A percentile compares a stretch with the other conserved stretches of the same genome.
These are phyloP conservation scores for Strix uralensis DNA, from an alignment of 2,113 vertebrate genomes.

Conservation along the genomic window DNA sequence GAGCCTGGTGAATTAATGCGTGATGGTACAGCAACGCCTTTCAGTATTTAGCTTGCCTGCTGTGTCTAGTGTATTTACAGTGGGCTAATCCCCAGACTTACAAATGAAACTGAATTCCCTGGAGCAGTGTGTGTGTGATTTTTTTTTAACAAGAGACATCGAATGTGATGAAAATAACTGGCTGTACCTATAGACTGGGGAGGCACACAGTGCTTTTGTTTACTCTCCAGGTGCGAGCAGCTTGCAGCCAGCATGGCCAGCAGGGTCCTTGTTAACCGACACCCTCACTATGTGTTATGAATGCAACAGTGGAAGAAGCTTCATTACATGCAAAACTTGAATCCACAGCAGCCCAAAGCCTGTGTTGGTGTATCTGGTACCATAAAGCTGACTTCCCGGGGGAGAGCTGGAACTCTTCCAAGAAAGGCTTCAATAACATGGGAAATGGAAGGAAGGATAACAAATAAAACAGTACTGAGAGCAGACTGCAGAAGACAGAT, in stretches of 20 bases:
- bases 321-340: not conserved
- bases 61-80: not conserved
- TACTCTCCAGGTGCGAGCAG: not conserved
- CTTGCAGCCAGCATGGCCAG: not conserved
- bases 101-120: not conserved
- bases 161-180: not conserved
- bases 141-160: not conserved
- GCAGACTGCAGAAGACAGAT: constrained; percentile 8
- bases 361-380: not conserved
- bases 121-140: not conserved
- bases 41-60: not conserved
- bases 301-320: not conserved
- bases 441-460: constrained; percentile 9
- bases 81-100: not conserved
- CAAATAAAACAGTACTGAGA: not conserved
- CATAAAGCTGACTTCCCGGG: not conserved
- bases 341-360: not conserved
- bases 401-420: constrained; percentile 5
- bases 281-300: not conserved
- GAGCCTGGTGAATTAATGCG: not conserved
- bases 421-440: not conserved
- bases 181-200: not conserved
- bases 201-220: not conserved
- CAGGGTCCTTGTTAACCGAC: not conserved
- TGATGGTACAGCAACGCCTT: not conserved